Conservation (phyloP, 2,888 invertebrate species). For the Pseudococcus longispinus region DNA sequence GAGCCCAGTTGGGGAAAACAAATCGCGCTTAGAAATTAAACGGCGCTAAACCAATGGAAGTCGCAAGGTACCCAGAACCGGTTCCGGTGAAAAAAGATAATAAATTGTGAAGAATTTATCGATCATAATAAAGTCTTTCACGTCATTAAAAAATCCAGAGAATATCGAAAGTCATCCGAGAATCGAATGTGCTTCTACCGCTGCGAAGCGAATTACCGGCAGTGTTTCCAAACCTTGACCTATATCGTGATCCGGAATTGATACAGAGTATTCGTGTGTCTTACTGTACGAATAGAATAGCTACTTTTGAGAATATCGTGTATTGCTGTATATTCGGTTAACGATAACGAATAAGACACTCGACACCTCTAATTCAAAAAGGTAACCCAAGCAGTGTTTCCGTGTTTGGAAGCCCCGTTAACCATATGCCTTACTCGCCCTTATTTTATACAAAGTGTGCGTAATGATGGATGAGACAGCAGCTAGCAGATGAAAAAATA, state of each 20-base stretch:
- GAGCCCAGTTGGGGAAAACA: neutral
- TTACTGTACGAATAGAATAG: neutral
- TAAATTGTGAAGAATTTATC: slow-evolving; percentile 24
- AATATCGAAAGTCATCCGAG: neutral
- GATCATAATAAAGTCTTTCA: slow-evolving; percentile 16
- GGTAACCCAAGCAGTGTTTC: neutral
- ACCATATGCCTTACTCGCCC: neutral
- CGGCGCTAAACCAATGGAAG: neutral
- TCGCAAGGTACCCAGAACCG: neutral
- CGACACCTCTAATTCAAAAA: neutral
- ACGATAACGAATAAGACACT: neutral
- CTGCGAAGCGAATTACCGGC: slow-evolving; percentile 4
- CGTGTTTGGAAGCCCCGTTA: neutral
- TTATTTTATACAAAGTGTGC: neutral
- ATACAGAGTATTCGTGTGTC: neutral
- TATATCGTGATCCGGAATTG: slow-evolving; percentile 6
- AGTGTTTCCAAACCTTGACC: slow-evolving; percentile 16
- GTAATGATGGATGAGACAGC: neutral
- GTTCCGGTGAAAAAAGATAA: neutral
- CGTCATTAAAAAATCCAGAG: neutral
- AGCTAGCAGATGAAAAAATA: neutral
- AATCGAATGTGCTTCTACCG: neutral
- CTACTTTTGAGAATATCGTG: neutral
- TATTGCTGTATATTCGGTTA: neutral
- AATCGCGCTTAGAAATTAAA: neutral